These are phyloP conservation scores for Coenonympha arcania DNA, from an alignment of 2,888 invertebrate genomes.

Conservation along the genomic window DNA sequence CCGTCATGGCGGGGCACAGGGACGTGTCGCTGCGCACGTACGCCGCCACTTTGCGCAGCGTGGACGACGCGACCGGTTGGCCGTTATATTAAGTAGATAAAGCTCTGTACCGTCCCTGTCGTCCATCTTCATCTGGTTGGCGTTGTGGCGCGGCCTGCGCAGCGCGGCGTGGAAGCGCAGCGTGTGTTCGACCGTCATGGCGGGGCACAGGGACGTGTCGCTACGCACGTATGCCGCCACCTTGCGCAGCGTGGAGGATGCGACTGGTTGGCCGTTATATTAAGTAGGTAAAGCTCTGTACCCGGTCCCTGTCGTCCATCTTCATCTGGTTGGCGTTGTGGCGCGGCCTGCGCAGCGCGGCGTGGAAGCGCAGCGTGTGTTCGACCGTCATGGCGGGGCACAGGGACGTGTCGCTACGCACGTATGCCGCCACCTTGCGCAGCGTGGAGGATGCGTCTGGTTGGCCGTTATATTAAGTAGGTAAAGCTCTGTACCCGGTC, in stretches of 20 bases:
- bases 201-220: too few relatives aligned
- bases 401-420: slow-evolving; percentile 82
- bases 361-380: slow-evolving; percentile 89
- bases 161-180: too few relatives aligned
- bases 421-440: slow-evolving; percentile 81
- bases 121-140: too few relatives aligned
- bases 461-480: slow-evolving; percentile 84
- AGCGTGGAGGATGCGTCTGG: slow-evolving; percentile 81
- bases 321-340: slow-evolving; percentile 76
- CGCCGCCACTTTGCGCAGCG: slow-evolving; percentile 81
- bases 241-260: too few relatives aligned
- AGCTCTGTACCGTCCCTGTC: too few relatives aligned
- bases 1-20: slow-evolving; percentile 89
- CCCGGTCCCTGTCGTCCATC: slow-evolving; percentile 83
- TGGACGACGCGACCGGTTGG: slow-evolving; percentile 81
- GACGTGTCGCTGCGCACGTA: slow-evolving; percentile 83
- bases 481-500: too few relatives aligned
- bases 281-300: slow-evolving; percentile 37
- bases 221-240: too few relatives aligned
- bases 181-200: too few relatives aligned
- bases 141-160: too few relatives aligned
- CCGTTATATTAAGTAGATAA: slow-evolving; percentile 85
- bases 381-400: slow-evolving; percentile 91
- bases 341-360: slow-evolving; percentile 79
- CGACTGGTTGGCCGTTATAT: too few relatives aligned